Conservation (phyloP, 1,140 invertebrate species). For the Caligus rogercresseyi region DNA sequence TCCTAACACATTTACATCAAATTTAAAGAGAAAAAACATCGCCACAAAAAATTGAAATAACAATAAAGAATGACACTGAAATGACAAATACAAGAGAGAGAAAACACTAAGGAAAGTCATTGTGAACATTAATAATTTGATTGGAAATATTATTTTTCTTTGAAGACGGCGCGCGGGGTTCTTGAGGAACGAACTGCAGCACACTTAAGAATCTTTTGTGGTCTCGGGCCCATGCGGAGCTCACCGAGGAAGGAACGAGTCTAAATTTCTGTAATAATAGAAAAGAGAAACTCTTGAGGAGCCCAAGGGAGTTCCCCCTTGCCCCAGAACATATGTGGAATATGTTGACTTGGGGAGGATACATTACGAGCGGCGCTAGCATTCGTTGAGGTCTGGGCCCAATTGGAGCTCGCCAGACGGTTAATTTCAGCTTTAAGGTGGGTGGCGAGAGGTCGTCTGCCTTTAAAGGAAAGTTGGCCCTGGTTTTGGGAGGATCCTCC, state of each 20-base stretch:
- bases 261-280: background rate
- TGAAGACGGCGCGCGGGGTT: no score
- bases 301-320: background rate
- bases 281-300: background rate
- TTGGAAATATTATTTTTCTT: no score
- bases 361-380: background rate
- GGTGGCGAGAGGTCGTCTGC: background rate
- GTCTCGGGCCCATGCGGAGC: background rate
- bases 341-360: background rate
- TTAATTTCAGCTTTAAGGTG: background rate
- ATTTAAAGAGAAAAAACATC: background rate
- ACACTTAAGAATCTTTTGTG: no score
- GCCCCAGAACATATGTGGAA: no score
- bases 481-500: background rate
- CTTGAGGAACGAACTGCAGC: no score
- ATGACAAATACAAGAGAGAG: no score
- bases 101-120: no score
- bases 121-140: no score
- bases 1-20: background rate
- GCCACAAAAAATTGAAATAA: background rate
- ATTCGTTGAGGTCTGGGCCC: background rate
- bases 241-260: background rate
- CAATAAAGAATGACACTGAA: no score
- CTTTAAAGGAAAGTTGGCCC: background rate
- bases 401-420: background rate